Evolutionary conservation across 1,140 invertebrate species (phyloP).

Genomic region (Heliconius congener): DNA sequence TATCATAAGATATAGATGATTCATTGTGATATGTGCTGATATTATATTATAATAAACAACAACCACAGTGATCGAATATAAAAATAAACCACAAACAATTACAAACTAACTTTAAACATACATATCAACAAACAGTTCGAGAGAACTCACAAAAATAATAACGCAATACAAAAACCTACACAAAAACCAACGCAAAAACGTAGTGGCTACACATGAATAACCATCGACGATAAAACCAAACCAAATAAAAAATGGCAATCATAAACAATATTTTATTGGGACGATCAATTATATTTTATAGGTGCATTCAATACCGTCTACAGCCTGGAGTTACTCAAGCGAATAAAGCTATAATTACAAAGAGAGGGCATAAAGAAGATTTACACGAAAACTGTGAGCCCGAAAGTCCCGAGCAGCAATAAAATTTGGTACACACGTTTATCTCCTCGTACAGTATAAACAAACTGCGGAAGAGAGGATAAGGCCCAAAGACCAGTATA

Average conservation of each 20-base stretch:
- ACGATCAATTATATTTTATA: conserved; percentile 77
- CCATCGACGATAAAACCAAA: conserved; percentile 51
- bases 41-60: too few species aligned
- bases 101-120: background rate
- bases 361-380: conserved; percentile 69
- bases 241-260: conserved; percentile 59
- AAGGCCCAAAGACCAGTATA: conserved; percentile 73
- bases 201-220: conserved; percentile 48
- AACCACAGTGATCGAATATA: background rate
- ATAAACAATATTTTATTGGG: conserved; percentile 74
- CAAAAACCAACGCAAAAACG: conserved; percentile 36
- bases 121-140: background rate
- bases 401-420: conserved; percentile 54
- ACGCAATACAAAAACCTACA: conserved; percentile 15
- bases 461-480: conserved; percentile 67
- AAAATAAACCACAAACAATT: conserved; percentile 5
- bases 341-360: conserved; percentile 76
- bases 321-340: conserved; percentile 59
- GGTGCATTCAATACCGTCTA: conserved; percentile 73
- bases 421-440: conserved; percentile 68
- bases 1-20: background rate
- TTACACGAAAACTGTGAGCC: conserved; percentile 63
- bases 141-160: conserved; percentile 20
- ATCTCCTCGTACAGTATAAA: conserved; percentile 65
- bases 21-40: background rate